Evolutionary conservation across 2,113 vertebrate species (phyloP).

Genomic region (Sporophila hypoxantha): DNA sequence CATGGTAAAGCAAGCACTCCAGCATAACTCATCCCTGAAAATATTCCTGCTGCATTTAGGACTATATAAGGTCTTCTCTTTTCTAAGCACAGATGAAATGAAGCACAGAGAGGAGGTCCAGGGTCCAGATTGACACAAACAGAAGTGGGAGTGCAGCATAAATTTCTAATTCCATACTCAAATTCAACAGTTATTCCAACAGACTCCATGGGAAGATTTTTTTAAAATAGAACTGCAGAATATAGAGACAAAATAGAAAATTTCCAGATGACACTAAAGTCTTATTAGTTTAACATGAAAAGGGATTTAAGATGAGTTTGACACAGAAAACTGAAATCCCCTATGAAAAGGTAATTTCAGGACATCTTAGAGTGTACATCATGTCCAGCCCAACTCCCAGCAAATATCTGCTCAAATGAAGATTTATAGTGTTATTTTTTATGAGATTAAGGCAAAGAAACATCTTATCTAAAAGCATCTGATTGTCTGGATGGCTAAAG

Average conservation of each 20-base stretch:
- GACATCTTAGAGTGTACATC: background rate
- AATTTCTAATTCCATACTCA: background rate
- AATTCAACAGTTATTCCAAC: background rate
- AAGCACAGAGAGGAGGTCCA: background rate
- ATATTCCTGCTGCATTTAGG: background rate
- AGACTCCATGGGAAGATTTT: background rate
- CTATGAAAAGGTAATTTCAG: background rate
- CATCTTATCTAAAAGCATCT: background rate
- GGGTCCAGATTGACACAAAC: background rate
- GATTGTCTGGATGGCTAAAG: constrained; percentile 8
- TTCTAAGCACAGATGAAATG: background rate
- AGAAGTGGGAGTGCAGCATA: background rate
- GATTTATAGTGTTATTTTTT: background rate
- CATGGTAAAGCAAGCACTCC: background rate
- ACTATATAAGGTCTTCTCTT: background rate
- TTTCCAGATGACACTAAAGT: background rate
- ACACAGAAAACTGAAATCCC: background rate
- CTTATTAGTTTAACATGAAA: background rate
- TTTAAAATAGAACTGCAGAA: background rate
- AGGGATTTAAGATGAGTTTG: background rate
- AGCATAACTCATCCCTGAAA: background rate
- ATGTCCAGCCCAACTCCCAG: background rate
- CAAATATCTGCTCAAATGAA: background rate
- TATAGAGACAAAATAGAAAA: background rate
- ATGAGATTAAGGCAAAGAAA: background rate